Conservation (phyloP, 2,113 vertebrate species). For the Fregata magnificens region DNA sequence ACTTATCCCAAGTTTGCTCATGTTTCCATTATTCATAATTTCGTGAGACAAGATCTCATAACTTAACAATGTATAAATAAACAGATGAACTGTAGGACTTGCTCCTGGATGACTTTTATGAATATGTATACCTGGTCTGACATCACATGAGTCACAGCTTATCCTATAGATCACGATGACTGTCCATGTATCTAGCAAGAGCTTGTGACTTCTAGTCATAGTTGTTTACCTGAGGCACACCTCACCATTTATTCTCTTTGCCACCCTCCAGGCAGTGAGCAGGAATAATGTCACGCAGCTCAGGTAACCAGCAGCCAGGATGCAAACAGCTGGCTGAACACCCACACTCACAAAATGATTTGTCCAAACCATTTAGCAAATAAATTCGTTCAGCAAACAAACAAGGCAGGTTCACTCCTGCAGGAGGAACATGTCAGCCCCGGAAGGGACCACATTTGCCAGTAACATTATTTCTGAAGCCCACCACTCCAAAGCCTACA, state of each 20-base stretch:
- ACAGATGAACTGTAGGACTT: background rate
- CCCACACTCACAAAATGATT: background rate
- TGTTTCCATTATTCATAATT: background rate
- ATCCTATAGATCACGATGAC: accelerated
- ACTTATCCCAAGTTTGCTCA: background rate
- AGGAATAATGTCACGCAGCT: background rate
- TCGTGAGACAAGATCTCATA: background rate
- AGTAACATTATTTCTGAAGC: background rate
- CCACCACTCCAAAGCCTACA: background rate
- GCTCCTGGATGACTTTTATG: background rate
- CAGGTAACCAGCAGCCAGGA: background rate
- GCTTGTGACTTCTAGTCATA: background rate
- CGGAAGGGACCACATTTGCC: background rate
- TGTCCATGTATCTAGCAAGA: background rate
- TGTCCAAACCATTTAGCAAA: background rate
- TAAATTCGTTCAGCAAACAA: background rate
- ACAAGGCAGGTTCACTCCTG: background rate
- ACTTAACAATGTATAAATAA: background rate
- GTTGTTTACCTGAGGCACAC: background rate
- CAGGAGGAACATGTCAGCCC: background rate
- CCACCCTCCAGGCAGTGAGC: background rate
- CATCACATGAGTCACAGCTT: background rate
- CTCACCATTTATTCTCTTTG: background rate
- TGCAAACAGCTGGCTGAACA: background rate
- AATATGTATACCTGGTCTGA: background rate